Evolutionary conservation across 2,113 vertebrate genomes (phyloP).

Genomic region (Siphamia tubifer): DNA sequence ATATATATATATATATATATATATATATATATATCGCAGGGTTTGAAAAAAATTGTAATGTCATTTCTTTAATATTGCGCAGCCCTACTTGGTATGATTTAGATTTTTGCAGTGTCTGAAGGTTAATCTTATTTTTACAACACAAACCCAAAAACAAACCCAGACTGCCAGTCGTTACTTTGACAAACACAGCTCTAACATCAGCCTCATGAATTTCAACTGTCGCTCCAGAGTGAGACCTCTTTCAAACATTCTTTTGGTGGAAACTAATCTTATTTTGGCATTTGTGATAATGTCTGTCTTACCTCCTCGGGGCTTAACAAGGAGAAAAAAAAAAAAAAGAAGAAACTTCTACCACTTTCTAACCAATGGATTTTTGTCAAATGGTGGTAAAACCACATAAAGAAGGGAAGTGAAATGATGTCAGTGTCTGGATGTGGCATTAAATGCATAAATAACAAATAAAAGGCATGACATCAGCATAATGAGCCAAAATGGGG

Average conservation of each 20-base stretch:
- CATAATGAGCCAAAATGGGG: conserved; percentile 51
- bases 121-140: no score
- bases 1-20: no score
- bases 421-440: conserved; percentile 65
- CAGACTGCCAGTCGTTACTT: conserved; percentile 25
- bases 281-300: conserved; percentile 54
- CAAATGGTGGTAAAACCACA: conserved; percentile 56
- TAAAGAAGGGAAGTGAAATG: conserved; percentile 49
- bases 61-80: no score
- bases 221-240: conserved; percentile 1
- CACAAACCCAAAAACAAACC: no score
- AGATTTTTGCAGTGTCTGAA: no score
- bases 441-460: conserved; percentile 60
- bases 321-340: conserved; percentile 13
- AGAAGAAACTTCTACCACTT: conserved; percentile 13
- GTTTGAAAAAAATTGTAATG: no score
- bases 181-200: conserved; percentile 26
- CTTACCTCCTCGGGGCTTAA: conserved; percentile 45
- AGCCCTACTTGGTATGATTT: no score
- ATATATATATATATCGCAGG: no score
- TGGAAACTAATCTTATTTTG: conserved; percentile 45
- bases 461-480: conserved; percentile 66
- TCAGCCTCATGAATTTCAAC: conserved; percentile 8
- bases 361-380: conserved; percentile 41
- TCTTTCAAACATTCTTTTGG: conserved; percentile 48